Evolutionary conservation across 1,140 invertebrate species (phyloP).

Genomic region (Monochamus saltuarius): DNA sequence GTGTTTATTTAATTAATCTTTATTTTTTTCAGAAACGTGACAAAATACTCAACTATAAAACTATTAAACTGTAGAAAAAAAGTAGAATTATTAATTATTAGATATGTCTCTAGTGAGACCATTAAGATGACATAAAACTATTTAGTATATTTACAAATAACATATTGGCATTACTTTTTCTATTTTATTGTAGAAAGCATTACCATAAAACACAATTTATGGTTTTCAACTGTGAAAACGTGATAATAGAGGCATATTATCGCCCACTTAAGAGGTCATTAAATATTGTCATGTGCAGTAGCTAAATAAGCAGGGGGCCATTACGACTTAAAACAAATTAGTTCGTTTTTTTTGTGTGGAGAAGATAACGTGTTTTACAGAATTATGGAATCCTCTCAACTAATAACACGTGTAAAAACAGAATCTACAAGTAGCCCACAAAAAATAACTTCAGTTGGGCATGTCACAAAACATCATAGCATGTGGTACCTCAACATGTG

Average conservation of each 20-base stretch:
- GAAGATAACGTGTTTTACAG: not conserved
- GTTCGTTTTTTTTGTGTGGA: not conserved
- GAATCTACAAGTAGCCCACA: constrained; percentile 4
- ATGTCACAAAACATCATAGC: constrained; percentile 2
- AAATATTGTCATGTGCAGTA: not conserved
- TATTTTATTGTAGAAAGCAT: constrained; percentile 3
- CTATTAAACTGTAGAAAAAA: no score
- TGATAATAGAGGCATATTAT: not conserved
- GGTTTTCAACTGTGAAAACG: no score
- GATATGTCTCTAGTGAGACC: no score
- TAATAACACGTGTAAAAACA: constrained; percentile 8
- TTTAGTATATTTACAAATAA: no score
- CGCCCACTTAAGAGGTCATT: constrained; percentile 2
- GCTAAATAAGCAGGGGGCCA: constrained; percentile 2
- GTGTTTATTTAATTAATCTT: no score
- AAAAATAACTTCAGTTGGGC: not conserved
- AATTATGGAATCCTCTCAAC: constrained; percentile 6
- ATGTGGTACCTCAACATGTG: constrained; percentile 9
- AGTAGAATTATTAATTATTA: no score
- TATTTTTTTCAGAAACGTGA: no score
- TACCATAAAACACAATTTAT: not conserved
- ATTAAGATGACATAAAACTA: no score
- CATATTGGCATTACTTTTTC: not conserved
- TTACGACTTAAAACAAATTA: constrained; percentile 3
- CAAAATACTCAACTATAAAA: no score